These are phyloP conservation scores for Aphelenchoides bicaudatus DNA, from an alignment of 2,888 invertebrate genomes.

Conservation along the genomic window DNA sequence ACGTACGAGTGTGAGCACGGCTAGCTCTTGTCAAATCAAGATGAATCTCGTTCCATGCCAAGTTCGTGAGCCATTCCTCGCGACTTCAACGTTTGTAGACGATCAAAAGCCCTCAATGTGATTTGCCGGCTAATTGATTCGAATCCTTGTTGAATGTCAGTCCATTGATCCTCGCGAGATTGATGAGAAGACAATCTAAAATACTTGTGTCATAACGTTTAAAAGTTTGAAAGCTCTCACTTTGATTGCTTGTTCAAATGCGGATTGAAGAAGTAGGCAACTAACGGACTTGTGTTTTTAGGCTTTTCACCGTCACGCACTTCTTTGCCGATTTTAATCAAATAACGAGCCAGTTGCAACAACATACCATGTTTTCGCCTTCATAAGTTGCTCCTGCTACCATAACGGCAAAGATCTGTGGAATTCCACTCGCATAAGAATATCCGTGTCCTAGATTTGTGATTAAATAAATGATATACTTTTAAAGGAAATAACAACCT, in stretches of 20 bases:
- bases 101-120: constrained; percentile 43
- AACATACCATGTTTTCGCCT: constrained; percentile 91
- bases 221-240: no score
- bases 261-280: constrained; percentile 25
- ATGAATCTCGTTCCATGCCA: constrained; percentile 40
- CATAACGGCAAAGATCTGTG: constrained; percentile 2
- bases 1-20: constrained; percentile 6
- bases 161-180: constrained; percentile 8
- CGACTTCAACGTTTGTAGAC: constrained; percentile 30
- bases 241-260: no score
- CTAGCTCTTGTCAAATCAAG: constrained; percentile 28
- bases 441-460: no score
- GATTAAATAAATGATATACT: no score
- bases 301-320: constrained; percentile 21
- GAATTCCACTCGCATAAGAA: constrained; percentile 66
- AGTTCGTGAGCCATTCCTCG: constrained; percentile 28
- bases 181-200: constrained; percentile 59
- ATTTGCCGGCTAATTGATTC: constrained; percentile 51
- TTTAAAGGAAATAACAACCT: no score
- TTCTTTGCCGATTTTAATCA: constrained; percentile 45
- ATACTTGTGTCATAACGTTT: no score
- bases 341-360: constrained; percentile 74
- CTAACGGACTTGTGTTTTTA: constrained; percentile 22
- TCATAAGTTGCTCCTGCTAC: constrained; percentile 73
- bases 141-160: constrained; percentile 33